Percentiles rank a stretch among this genome's conserved stretches.
phyloP scores from a whole-genome alignment of 2,888 invertebrate genomes.

The Chloromyia formosa region DNA sequence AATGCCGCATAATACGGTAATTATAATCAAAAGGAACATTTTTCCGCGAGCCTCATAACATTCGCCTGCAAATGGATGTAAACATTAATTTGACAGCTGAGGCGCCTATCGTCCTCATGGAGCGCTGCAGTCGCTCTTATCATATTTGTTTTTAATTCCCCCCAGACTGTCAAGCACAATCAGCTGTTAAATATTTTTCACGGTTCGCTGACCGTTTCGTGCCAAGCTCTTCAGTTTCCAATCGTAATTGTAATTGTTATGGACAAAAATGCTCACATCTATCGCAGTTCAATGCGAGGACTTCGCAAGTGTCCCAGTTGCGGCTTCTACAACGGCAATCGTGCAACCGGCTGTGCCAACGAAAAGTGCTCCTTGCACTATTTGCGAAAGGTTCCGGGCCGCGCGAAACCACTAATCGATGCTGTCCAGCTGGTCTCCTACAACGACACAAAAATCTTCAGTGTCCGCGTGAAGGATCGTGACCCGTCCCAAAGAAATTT shows the following conservation, averaged over 20 bases:
- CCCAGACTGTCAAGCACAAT: not conserved
- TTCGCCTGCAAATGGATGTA: not conserved
- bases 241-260: not conserved
- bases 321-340: constrained; percentile 78
- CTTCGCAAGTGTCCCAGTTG: constrained; percentile 79
- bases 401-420: constrained; percentile 53
- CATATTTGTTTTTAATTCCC: no score
- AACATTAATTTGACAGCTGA: constrained; percentile 36
- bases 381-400: constrained; percentile 21
- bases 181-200: not conserved
- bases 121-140: not conserved
- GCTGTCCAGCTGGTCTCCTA: constrained; percentile 68
- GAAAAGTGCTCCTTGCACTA: constrained; percentile 68
- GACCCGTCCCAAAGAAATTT: constrained; percentile 78
- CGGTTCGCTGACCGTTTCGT: not conserved
- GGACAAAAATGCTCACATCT: constrained; percentile 27
- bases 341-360: constrained; percentile 78
- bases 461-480: constrained; percentile 74
- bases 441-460: constrained; percentile 71
- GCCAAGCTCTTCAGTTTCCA: no score
- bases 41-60: constrained; percentile 31
- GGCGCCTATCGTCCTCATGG: not conserved
- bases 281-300: constrained; percentile 65
- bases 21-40: constrained; percentile 54
- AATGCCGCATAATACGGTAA: constrained; percentile 53